Base-by-base conservation (phyloP, 2,797 vertebrate genomes). In the Intellagama lesueurii region DNA sequence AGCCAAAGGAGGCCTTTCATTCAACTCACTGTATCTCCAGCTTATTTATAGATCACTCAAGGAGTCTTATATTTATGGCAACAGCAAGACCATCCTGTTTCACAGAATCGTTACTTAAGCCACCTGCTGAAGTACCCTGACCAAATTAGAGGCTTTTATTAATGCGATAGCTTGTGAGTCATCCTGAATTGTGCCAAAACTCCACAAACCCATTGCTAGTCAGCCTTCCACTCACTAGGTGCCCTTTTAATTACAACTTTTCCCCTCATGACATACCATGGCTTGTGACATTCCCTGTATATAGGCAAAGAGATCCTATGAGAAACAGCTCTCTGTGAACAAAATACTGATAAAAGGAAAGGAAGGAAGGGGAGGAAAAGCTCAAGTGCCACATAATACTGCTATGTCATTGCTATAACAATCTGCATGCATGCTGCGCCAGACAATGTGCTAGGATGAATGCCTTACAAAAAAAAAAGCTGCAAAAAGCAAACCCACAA, bases 121-220 rank as follows among this genome's bases (percentile, higher is more conserved):
- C 88, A 30, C 81, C 77, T 91, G 79, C 90, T 94, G 93, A 94
- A 94, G 79, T 64, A 95, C 93, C 90, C 90, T 93, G 94, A 95
- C 68, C 94, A 94, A 96, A 93, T 87, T 94, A 94, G 90, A 91
- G 80, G 44, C 30, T 87, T 94, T 96, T 94, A 93, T 95, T 94
- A 95, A 95, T 96, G 94, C 95, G 95, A 87, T 93, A 96, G 94
- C 88, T 92, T 92, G n/a, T 94, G 88, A 94, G 81, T 96, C 93
- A 95, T 52, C 81, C 72, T 14, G 87, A 47, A 89, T 77, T 81
- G 40, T 94, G 93, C 91, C 94, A 95, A 95, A 96, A 94, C 83
- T 95, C 95, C 87, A 92, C 68, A 89, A 78, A 8, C 32, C 69
- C 22, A 82, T 32, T 88, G 92, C 87, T 91, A 81, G 94, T 95